phyloP scores from a whole-genome alignment of 2,888 invertebrate genomes.

The Bombyx huttoni region DNA sequence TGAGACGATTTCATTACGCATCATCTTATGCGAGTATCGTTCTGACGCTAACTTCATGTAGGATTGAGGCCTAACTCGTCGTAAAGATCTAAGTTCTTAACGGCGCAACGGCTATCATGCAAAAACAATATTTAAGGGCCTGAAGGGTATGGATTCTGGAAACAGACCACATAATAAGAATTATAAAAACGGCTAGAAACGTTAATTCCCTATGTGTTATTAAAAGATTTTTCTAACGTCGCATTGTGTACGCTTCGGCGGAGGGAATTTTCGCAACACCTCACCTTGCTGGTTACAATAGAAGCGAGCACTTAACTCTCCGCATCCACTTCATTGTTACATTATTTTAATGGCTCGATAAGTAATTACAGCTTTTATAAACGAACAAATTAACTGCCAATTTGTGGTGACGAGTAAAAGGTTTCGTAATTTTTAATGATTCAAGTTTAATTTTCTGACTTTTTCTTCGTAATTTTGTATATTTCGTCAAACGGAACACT shows the following conservation, averaged over 20 bases:
- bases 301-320: constrained; percentile 26
- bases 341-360: constrained; percentile 23
- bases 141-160: too few species aligned
- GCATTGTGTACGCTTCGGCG: not conserved
- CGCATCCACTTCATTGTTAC: constrained; percentile 31
- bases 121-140: too few species aligned
- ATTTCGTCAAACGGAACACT: too few species aligned
- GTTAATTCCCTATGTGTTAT: not conserved
- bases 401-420: not conserved
- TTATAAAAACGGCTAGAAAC: not conserved
- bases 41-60: too few species aligned
- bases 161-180: not conserved
- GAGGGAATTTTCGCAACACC: constrained; percentile 26
- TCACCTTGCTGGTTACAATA: constrained; percentile 47
- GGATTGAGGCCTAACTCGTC: too few species aligned
- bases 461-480: not conserved
- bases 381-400: constrained; percentile 5
- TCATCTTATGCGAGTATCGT: too few species aligned
- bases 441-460: not conserved
- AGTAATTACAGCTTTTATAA: constrained; percentile 12
- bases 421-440: not conserved
- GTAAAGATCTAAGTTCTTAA: too few species aligned
- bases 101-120: too few species aligned
- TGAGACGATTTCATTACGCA: too few species aligned
- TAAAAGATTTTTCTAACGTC: not conserved